Percentiles rank a stretch among this genome's conserved stretches.
Conservation (phyloP, 2,797 vertebrate genomes). For the Acanthurus tractus region DNA sequence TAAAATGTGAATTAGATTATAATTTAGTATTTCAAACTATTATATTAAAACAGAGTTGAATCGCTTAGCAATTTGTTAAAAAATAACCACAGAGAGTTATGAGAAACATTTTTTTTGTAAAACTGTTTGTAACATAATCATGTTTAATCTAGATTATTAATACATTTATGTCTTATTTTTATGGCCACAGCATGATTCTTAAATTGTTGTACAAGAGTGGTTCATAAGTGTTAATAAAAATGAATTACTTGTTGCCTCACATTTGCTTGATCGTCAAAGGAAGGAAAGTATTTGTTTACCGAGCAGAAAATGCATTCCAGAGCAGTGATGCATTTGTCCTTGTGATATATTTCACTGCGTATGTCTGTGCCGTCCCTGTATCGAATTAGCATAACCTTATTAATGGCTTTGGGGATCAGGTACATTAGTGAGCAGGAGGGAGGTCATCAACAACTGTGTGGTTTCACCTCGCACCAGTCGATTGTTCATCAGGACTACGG, state of each 20-base stretch:
- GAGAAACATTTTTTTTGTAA: too few species aligned
- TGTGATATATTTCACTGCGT: conserved; percentile 61
- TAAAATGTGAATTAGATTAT: neutral
- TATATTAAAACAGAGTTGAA: neutral
- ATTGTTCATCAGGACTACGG: conserved; percentile 62
- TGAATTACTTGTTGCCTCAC: conserved; percentile 31
- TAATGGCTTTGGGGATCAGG: conserved; percentile 75
- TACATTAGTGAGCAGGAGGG: conserved; percentile 72
- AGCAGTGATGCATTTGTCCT: conserved; percentile 56
- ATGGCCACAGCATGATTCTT: neutral
- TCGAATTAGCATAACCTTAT: conserved; percentile 76
- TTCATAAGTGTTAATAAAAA: conserved; percentile 15
- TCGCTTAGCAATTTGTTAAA: too few species aligned
- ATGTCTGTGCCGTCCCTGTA: conserved; percentile 46
- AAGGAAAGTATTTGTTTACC: conserved; percentile 66
- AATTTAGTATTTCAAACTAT: neutral
- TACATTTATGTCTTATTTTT: neutral
- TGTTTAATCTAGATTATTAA: neutral
- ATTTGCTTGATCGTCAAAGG: conserved; percentile 42
- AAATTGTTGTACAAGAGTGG: conserved; percentile 2
- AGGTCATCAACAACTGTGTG: conserved; percentile 71
- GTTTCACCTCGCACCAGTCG: conserved; percentile 57
- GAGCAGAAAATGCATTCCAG: conserved; percentile 46
- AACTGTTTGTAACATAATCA: neutral
- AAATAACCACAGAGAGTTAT: too few species aligned